phyloP scores from a whole-genome alignment of 64 coral and sea anemone genomes.

The Cladopsammia gracilis region DNA sequence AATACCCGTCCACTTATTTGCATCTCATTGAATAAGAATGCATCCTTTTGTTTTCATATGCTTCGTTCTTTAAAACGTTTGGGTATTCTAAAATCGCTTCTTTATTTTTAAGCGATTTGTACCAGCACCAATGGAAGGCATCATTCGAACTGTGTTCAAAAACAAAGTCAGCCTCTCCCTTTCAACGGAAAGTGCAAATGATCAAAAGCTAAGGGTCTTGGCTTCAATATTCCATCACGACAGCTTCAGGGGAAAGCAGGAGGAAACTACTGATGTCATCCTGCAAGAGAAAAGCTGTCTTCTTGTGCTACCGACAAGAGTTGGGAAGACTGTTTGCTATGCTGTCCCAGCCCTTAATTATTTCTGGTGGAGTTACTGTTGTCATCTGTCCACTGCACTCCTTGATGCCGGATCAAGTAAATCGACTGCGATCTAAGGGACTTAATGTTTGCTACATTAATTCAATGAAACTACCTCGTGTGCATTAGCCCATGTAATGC shows the following conservation, averaged over 20 bases:
- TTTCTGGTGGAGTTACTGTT: background rate
- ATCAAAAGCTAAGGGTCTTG: too few relatives aligned
- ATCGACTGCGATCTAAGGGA: background rate
- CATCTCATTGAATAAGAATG: too few relatives aligned
- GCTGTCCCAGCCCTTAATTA: conserved; percentile 47
- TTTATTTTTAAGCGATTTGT: background rate
- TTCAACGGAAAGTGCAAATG: background rate
- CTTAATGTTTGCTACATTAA: conserved; percentile 41
- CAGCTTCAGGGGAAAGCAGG: conserved; percentile 54
- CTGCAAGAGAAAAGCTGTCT: conserved; percentile 40
- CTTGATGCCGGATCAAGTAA: conserved; percentile 50
- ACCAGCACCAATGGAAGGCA: background rate
- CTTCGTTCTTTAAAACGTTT: background rate
- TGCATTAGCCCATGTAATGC: conserved; percentile 23
- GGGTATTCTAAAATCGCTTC: too few relatives aligned
- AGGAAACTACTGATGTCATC: conserved; percentile 42
- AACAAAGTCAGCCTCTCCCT: background rate
- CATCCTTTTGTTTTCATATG: background rate
- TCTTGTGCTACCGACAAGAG: conserved; percentile 64
- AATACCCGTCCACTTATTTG: too few relatives aligned
- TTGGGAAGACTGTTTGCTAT: conserved; percentile 68
- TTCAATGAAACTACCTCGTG: background rate
- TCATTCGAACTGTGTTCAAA: background rate
- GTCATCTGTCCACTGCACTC: conserved; percentile 48
- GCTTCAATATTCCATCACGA: background rate